A percentile compares a stretch with the other conserved stretches of the same genome.
These are phyloP conservation scores for Scelioninae gen. 2 DNA, from an alignment of 2,888 invertebrate genomes.

Conservation along the genomic window DNA sequence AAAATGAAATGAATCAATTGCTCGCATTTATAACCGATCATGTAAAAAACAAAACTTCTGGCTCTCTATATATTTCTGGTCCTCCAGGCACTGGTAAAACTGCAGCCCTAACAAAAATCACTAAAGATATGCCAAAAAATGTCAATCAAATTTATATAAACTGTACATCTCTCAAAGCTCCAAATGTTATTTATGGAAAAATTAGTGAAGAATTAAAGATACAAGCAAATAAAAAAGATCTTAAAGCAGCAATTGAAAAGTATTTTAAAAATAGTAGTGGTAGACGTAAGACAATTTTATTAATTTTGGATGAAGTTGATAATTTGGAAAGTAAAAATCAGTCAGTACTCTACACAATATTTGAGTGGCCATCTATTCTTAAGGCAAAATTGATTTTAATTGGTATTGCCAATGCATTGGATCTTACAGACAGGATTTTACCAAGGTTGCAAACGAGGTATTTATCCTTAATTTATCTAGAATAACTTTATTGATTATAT, in stretches of 20 bases:
- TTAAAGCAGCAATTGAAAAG: conserved; percentile 82
- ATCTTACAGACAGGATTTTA: conserved; percentile 92
- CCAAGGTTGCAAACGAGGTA: conserved; percentile 87
- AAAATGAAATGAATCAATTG: conserved; percentile 84
- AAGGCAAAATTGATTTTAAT: conserved; percentile 86
- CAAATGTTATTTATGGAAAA: conserved; percentile 86
- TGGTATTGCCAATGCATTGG: conserved; percentile 96
- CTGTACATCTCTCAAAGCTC: conserved; percentile 92
- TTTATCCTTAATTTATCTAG: no score
- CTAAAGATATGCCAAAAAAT: conserved; percentile 76
- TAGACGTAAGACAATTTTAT: conserved; percentile 84
- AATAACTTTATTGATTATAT: no score
- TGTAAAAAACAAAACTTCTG: conserved; percentile 81
- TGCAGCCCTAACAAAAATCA: conserved; percentile 85
- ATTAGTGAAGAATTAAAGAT: conserved; percentile 85
- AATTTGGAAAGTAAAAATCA: conserved; percentile 90
- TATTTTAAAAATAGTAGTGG: conserved; percentile 77
- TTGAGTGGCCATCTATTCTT: conserved; percentile 90
- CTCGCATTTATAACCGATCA: conserved; percentile 82
- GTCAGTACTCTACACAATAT: conserved; percentile 92
- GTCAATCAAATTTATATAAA: conserved; percentile 84
- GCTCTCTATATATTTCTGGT: conserved; percentile 94
- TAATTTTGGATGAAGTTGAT: conserved; percentile 97
- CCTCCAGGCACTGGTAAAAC: conserved; percentile 99
- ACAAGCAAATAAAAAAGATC: conserved; percentile 79